Evolutionary conservation across 2,113 vertebrate genomes (phyloP).

Genomic region (Melozone crissalis): DNA sequence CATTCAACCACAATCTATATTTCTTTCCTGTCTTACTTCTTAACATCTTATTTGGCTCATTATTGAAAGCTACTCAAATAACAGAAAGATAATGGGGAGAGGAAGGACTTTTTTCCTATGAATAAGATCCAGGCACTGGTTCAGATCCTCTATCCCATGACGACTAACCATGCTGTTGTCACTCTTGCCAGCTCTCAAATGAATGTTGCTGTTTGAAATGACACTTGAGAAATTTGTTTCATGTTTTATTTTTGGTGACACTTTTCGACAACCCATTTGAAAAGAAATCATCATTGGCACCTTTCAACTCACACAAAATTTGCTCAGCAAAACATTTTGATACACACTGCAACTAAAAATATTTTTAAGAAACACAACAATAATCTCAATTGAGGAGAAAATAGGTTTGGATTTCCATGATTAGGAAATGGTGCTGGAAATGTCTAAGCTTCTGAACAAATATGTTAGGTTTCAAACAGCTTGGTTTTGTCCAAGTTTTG

Average conservation of each 20-base stretch:
- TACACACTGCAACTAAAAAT: background rate
- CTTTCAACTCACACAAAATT: constrained; percentile 28
- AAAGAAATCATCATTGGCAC: constrained; percentile 32
- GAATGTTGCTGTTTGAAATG: constrained; percentile 29
- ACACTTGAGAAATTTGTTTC: constrained; percentile 24
- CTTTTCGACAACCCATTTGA: constrained; percentile 37
- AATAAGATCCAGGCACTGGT: constrained; percentile 45
- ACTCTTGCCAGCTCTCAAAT: constrained; percentile 23
- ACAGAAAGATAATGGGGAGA: constrained; percentile 22
- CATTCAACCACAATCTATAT: background rate
- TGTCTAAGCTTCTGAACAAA: background rate
- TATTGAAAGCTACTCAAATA: constrained; percentile 14
- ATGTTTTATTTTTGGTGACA: constrained; percentile 55
- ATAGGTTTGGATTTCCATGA: background rate
- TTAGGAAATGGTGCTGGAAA: constrained; percentile 1
- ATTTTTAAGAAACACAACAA: background rate
- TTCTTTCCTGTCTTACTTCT: background rate
- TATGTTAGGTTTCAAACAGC: background rate
- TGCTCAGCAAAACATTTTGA: constrained; percentile 22
- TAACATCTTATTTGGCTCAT: background rate
- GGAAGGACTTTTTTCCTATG: constrained; percentile 27
- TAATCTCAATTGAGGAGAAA: background rate
- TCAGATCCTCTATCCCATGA: constrained; percentile 36
- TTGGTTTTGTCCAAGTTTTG: background rate
- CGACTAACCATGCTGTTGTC: background rate